Percentiles rank a stretch among this genome's conserved stretches.
Evolutionary conservation across 2,888 invertebrate genomes (phyloP).

Genomic region (Pycnomerus fuliginosus): DNA sequence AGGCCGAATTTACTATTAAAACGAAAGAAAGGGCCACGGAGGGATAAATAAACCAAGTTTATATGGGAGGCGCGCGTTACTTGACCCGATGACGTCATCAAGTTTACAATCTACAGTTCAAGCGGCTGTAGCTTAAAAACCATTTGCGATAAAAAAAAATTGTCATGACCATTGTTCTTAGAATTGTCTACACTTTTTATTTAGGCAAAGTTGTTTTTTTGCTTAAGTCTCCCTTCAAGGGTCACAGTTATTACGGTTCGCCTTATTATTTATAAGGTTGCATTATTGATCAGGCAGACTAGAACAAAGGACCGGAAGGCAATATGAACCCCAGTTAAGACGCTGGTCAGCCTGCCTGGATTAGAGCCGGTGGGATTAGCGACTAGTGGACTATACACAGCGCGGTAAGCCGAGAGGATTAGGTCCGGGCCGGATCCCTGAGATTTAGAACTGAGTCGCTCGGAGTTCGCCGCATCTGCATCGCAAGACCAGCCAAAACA

Average conservation of each 20-base stretch:
- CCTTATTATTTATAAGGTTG: constrained; percentile 55
- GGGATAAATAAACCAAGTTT: too few species aligned
- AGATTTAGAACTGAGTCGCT: constrained; percentile 47
- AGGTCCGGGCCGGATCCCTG: constrained; percentile 52
- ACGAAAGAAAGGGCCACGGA: too few species aligned
- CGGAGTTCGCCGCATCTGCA: constrained; percentile 48
- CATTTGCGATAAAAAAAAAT: too few species aligned
- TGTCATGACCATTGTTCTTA: too few species aligned
- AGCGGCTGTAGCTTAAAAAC: too few species aligned
- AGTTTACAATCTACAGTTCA: too few species aligned
- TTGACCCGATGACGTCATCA: too few species aligned
- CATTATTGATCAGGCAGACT: constrained; percentile 53
- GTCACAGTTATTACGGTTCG: constrained; percentile 43
- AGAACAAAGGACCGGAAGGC: constrained; percentile 54
- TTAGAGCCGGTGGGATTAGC: constrained; percentile 55
- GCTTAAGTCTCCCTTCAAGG: too few species aligned
- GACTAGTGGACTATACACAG: constrained; percentile 54
- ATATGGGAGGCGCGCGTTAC: too few species aligned
- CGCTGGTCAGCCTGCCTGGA: constrained; percentile 55
- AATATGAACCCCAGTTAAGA: constrained; percentile 55
- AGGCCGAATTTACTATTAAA: too few species aligned
- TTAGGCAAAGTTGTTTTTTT: too few species aligned
- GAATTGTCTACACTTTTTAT: too few species aligned
- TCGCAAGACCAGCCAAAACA: constrained; percentile 43
- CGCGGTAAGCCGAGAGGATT: constrained; percentile 55